These are phyloP conservation scores for Coecobrya sp. DNA, from an alignment of 2,888 invertebrate genomes.

Conservation along the genomic window DNA sequence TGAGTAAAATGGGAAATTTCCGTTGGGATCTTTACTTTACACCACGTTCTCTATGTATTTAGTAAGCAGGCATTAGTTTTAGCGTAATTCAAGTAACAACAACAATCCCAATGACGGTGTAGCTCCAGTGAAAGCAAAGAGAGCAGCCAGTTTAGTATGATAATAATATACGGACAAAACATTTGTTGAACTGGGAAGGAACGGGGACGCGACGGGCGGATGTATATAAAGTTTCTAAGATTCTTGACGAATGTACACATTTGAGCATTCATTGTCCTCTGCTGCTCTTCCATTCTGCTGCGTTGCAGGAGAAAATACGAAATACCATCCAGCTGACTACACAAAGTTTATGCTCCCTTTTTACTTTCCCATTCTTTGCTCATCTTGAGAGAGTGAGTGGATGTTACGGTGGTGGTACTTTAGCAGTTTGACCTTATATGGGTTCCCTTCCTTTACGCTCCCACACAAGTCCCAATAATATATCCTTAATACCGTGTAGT, in stretches of 20 bases:
- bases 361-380: slow-evolving; percentile 49
- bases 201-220: slow-evolving; percentile 48
- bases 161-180: slow-evolving; percentile 27
- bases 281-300: slow-evolving; percentile 11
- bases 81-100: slow-evolving; percentile 31
- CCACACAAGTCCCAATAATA: background rate
- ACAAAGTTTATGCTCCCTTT: slow-evolving; percentile 42
- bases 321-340: slow-evolving; percentile 64
- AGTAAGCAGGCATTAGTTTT: slow-evolving; percentile 63
- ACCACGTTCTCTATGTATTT: slow-evolving; percentile 35
- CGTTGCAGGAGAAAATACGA: slow-evolving; percentile 10
- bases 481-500: slow-evolving; percentile 24
- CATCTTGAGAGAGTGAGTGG: slow-evolving; percentile 30
- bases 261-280: slow-evolving; percentile 58
- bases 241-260: slow-evolving; percentile 62
- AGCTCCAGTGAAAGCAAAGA: background rate
- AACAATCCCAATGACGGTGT: slow-evolving; percentile 38
- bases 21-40: slow-evolving; percentile 48
- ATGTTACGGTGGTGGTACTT: slow-evolving; percentile 35
- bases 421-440: slow-evolving; percentile 55
- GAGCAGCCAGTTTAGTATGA: slow-evolving; percentile 20
- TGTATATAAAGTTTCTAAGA: slow-evolving; percentile 56
- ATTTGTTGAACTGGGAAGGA: slow-evolving; percentile 52
- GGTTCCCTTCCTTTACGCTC: slow-evolving; percentile 47
- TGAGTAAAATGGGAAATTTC: slow-evolving; percentile 64